Evolutionary conservation across 2,113 vertebrate species (phyloP).

Genomic region (Channa argus): DNA sequence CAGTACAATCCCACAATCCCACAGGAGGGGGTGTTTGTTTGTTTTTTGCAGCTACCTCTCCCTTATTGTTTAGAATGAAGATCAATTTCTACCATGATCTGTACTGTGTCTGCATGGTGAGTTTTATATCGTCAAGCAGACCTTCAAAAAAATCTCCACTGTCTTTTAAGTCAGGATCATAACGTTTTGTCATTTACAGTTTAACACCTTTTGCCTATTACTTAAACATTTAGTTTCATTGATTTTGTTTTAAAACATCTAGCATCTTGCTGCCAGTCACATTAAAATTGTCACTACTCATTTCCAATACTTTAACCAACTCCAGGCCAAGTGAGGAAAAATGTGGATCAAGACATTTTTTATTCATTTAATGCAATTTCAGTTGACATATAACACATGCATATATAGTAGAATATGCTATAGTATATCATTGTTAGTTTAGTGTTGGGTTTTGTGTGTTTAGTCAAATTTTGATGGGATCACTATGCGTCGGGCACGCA

Average conservation of each 20-base stretch:
- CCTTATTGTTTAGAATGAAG: too few relatives aligned
- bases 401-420: constrained; percentile 36
- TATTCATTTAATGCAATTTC: constrained; percentile 86
- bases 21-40: too few relatives aligned
- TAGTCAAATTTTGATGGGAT: constrained; percentile 82
- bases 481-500: constrained; percentile 85
- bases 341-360: constrained; percentile 67
- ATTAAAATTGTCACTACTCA: constrained; percentile 12
- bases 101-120: too few relatives aligned
- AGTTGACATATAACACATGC: constrained; percentile 58
- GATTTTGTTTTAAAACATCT: neutral
- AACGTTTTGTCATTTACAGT: neutral
- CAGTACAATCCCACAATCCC: too few relatives aligned
- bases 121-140: neutral
- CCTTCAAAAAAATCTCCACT: constrained; percentile 2
- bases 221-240: neutral
- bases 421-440: constrained; percentile 85
- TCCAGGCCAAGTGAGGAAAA: constrained; percentile 26
- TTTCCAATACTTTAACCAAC: constrained; percentile 23
- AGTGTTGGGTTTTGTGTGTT: constrained; percentile 74
- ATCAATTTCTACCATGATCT: too few relatives aligned
- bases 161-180: neutral
- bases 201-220: too few relatives aligned
- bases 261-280: constrained; percentile 5
- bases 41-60: too few relatives aligned